Evolutionary conservation across 2,113 vertebrate genomes (phyloP).

Genomic region (Leucopsar rothschildi): DNA sequence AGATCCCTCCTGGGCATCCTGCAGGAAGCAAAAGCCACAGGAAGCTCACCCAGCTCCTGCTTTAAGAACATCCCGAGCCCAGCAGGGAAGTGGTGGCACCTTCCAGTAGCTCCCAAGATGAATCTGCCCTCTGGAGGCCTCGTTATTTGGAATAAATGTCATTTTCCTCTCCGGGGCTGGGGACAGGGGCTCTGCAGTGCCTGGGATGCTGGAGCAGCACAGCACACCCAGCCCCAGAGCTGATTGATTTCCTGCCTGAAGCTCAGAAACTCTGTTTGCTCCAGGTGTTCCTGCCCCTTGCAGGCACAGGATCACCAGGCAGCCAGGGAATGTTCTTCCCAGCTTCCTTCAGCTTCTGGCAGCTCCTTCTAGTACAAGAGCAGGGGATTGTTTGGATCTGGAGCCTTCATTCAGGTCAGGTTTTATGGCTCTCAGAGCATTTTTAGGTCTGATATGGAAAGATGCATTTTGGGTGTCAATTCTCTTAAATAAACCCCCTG

Average conservation of each 20-base stretch:
- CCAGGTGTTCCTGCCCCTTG: neutral
- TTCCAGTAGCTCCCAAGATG: neutral
- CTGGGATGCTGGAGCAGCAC: neutral
- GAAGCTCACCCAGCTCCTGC: neutral
- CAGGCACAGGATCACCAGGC: neutral
- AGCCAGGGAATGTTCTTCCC: neutral
- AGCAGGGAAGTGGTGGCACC: neutral
- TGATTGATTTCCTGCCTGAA: neutral
- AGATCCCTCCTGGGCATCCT: accelerated
- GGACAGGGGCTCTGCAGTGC: neutral
- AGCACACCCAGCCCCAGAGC: neutral
- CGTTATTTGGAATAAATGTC: neutral
- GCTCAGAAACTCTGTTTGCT: neutral
- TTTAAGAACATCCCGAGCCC: neutral
- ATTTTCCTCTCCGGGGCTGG: neutral
- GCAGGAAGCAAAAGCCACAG: neutral
- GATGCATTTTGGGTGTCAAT: neutral
- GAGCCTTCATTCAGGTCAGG: neutral
- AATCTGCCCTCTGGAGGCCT: neutral
- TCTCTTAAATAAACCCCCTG: neutral
- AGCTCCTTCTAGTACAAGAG: neutral
- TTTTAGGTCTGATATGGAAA: neutral
- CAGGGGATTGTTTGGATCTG: neutral
- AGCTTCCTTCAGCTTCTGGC: neutral
- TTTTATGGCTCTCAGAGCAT: neutral